Base-by-base conservation (phyloP, 2,888 invertebrate species). In the Pogonocherus hispidulus region DNA sequence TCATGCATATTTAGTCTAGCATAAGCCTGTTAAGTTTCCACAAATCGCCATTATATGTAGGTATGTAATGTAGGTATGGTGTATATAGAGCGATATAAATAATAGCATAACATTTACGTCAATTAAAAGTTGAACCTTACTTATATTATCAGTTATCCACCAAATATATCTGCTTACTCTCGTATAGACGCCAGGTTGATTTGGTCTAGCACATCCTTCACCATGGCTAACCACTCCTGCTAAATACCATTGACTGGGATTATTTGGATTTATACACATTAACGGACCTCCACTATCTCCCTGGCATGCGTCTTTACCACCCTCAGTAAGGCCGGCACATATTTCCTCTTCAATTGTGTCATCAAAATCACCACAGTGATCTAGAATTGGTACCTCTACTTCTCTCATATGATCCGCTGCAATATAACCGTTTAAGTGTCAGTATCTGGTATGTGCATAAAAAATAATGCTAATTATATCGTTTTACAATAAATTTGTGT, bases 191-290 rank as follows among this genome's bases (percentile, higher is more conserved):
- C 95, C 95, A 16, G 94, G 93, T 82, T 95, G 93, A 69, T 90
- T 88, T 59, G 92, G 90, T 73, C 93, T 88, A 18, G 90, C 96
- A 84, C 96, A 96, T 2, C 96, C 96, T 78, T 94, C 92, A 20
- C 96, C 96, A 80, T 95, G 95, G 80, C 95, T 95, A 0, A 96
- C 94, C 57, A 96, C 89, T 0, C 95, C 96, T 3, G 92, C 94
- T 69, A 94, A 87, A 81, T 94, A 94, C 92, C 93, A 94, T 79
- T 92, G 92, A 70, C 89, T 88, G 0, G 87, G 84, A 79, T 89
- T 88, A 66, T 87, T 86, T 44, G 91, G 90, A 84, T 92, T 92
- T 81, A 89, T 90, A 85, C 95, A 95, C 84, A 95, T 89, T 55
- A 95, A 88, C 52, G 95, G 95, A 0, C 95, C 95, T 51, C 95